Evolutionary conservation across 2,113 vertebrate genomes (phyloP), one percentile per base, ranked within the genome.

Genomic region (Chloroceryle aenea): DNA sequence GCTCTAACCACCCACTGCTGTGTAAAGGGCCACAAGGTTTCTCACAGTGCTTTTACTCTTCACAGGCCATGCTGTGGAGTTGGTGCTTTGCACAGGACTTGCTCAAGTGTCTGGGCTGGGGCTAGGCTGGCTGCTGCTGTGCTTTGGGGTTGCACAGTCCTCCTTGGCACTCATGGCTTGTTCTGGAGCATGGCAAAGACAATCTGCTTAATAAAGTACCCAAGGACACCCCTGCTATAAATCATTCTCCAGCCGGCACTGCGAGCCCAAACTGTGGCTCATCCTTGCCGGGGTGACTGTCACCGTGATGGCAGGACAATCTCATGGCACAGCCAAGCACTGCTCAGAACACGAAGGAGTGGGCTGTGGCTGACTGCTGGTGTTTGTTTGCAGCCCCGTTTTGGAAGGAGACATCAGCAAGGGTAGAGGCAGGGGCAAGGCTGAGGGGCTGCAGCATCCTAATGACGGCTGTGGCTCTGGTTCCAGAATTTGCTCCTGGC

Each of bases 301-400:
- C 19, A 30, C 74, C 72, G 36, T 19, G 66, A 25, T 9, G 34
- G 48, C 61, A 85, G 32, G 40, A 58, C 32, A 36, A 4, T 23
- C 55, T 26, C 75, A 12, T 20, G 66, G 75, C n/a, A 38, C 25
- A 48, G 58, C 9, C 30, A 20, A 62, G 53, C 56, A 20, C 52
- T 34, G 55, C 36, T n/a, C 30, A 32, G n/a, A 11, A 43, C 36
- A 30, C 0, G 0, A 50, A 42, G 23, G 7, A 42, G 7, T 26
- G 36, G 45, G 27, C 47, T 67, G 25, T 56, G 45, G 18, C 47
- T 56, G 50, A 18, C 42, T 83, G 64, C 30, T 8, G 5, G 20
- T 71, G n/a, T 7, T 87, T 17, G 21, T 48, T 62, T 73, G 26
- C 48, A 86, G 52, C 8, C 22, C 5, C 11, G 14, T 75, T 72